These are phyloP conservation scores for Oreochromis grahami DNA, from an alignment of 2,797 vertebrate species.

Conservation along the genomic window DNA sequence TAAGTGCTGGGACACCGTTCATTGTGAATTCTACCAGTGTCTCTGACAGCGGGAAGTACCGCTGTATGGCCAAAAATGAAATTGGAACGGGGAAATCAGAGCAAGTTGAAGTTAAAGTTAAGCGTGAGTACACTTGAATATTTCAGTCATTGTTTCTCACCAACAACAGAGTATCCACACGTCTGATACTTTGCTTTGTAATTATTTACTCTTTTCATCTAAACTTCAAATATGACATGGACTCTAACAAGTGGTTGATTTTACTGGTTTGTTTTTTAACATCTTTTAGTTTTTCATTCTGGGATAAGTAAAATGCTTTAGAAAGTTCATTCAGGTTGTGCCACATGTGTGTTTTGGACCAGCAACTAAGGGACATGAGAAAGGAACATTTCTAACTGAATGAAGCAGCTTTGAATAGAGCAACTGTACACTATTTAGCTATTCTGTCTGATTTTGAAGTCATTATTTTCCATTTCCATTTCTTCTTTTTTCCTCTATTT, in stretches of 20 bases:
- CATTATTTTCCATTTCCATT: neutral
- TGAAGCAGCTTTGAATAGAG: neutral
- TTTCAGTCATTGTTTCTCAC: neutral
- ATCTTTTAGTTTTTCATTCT: neutral
- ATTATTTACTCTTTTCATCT: neutral
- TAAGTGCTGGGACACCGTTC: fast-evolving
- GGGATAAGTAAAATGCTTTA: neutral
- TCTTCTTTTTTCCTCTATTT: neutral
- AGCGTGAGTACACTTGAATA: conserved; percentile 47
- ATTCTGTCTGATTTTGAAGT: neutral
- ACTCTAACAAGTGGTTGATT: neutral
- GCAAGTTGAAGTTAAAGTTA: conserved; percentile 32
- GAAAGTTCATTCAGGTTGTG: neutral
- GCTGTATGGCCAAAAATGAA: conserved; percentile 35
- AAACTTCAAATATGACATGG: neutral
- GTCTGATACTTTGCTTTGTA: neutral
- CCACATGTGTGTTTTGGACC: neutral
- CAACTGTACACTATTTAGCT: neutral
- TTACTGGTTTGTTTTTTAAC: neutral
- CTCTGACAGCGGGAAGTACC: conserved; percentile 51
- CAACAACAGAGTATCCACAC: neutral
- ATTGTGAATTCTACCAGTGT: neutral
- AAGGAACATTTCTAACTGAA: neutral
- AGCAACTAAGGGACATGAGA: fast-evolving
- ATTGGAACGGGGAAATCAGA: conserved; percentile 42